Evolutionary conservation across 2,888 invertebrate genomes (phyloP).

Genomic region (Plagodis dolabraria): DNA sequence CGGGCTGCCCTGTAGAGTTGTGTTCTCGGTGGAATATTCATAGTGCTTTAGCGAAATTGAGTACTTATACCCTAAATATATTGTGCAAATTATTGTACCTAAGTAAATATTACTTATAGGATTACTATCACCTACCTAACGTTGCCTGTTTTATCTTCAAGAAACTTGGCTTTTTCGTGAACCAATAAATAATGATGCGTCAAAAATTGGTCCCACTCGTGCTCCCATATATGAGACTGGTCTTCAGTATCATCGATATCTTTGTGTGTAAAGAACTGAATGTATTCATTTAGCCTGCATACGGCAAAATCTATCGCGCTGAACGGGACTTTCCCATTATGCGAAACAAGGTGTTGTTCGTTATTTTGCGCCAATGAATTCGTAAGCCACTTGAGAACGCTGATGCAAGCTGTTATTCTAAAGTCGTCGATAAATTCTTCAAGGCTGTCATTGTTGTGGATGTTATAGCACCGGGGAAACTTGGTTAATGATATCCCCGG

Average conservation of each 20-base stretch:
- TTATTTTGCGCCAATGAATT: constrained; percentile 83
- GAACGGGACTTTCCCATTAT: constrained; percentile 89
- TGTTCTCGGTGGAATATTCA: no score
- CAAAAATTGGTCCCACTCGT: constrained; percentile 96
- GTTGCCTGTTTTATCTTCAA: constrained; percentile 65
- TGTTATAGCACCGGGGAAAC: constrained; percentile 94
- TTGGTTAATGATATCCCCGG: constrained; percentile 91
- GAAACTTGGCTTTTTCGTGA: constrained; percentile 85
- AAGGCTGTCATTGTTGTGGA: constrained; percentile 92
- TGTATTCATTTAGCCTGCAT: constrained; percentile 90
- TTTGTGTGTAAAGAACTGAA: constrained; percentile 89
- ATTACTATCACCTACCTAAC: constrained; percentile 56
- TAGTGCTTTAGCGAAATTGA: no score
- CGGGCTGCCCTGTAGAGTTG: no score
- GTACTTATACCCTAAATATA: no score
- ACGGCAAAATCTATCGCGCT: constrained; percentile 93
- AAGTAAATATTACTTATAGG: no score
- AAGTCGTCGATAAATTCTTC: constrained; percentile 95
- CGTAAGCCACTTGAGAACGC: constrained; percentile 91
- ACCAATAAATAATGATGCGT: constrained; percentile 88
- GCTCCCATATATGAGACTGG: constrained; percentile 88
- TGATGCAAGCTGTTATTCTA: constrained; percentile 94
- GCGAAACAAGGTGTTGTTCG: constrained; percentile 81
- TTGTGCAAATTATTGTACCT: no score
- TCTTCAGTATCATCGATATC: constrained; percentile 91